A percentile compares a stretch with the other conserved stretches of the same genome.
Evolutionary conservation across 2,113 vertebrate genomes (phyloP).

Genomic region (Trogon surrucura): DNA sequence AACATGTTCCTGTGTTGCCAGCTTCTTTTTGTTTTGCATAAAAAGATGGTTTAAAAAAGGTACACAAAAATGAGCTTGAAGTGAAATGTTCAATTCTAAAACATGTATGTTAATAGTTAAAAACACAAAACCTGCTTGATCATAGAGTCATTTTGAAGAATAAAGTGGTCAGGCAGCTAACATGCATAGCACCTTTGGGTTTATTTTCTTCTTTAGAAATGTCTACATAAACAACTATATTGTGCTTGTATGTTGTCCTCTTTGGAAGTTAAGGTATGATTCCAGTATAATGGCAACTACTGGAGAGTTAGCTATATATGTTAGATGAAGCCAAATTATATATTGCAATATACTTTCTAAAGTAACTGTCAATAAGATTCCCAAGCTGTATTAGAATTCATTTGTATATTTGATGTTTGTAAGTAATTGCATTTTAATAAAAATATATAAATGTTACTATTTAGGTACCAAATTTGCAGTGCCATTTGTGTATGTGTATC

Average conservation of each 20-base stretch:
- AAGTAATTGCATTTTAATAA: neutral
- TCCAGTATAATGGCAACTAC: neutral
- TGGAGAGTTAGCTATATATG: neutral
- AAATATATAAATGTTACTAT: neutral
- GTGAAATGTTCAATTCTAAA: neutral
- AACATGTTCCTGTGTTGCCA: neutral
- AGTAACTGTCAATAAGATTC: neutral
- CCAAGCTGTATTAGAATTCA: neutral
- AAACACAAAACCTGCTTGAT: neutral
- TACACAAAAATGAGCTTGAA: neutral
- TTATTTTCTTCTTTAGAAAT: neutral
- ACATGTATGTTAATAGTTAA: neutral
- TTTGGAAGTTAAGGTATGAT: neutral
- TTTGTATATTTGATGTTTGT: neutral
- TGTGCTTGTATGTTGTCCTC: neutral
- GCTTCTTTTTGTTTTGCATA: neutral
- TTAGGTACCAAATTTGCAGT: neutral
- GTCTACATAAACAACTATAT: neutral
- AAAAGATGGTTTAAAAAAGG: neutral
- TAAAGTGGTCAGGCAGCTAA: neutral
- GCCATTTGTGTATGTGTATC: neutral
- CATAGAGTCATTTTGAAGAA: neutral
- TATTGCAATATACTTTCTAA: neutral
- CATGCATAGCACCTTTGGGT: accelerated
- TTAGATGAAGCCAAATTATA: neutral